Evolutionary conservation across 2,888 invertebrate species (phyloP).

Genomic region (Zeuzera pyrina): DNA sequence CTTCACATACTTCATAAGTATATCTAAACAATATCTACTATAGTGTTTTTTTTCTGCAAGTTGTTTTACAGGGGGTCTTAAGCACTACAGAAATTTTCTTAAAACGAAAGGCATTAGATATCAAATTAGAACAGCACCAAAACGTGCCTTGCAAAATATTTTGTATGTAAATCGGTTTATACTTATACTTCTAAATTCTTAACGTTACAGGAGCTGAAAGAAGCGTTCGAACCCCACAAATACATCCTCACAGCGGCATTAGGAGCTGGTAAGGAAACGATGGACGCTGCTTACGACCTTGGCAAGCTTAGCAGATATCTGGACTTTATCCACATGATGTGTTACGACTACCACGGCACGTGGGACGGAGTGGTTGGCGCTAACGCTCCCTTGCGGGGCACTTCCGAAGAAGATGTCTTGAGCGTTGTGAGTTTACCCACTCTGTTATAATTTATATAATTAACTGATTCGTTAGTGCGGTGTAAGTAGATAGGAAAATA

Average conservation of each 20-base stretch:
- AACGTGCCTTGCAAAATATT: too few species aligned
- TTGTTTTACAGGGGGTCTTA: too few species aligned
- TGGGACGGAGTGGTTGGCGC: conserved; percentile 85
- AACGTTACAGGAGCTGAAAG: conserved; percentile 75
- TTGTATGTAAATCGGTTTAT: neutral
- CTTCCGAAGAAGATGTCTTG: conserved; percentile 62
- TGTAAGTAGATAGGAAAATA: too few species aligned
- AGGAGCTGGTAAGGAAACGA: conserved; percentile 82
- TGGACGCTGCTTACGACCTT: conserved; percentile 85
- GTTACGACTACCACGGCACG: conserved; percentile 90
- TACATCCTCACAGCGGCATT: conserved; percentile 87
- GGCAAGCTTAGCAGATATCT: conserved; percentile 77
- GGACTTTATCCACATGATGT: conserved; percentile 87
- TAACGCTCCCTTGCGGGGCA: conserved; percentile 81
- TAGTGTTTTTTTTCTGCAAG: too few species aligned
- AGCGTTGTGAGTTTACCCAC: conserved; percentile 81
- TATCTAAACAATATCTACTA: too few species aligned
- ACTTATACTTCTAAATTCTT: neutral
- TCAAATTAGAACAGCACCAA: too few species aligned
- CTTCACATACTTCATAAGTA: too few species aligned
- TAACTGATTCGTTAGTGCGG: too few species aligned
- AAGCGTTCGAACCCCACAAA: conserved; percentile 78
- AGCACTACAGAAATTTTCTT: too few species aligned
- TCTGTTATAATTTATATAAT: too few species aligned
- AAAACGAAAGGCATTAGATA: too few species aligned